phyloP scores from a whole-genome alignment of 2,888 invertebrate genomes.

The Brachypterus glaber region DNA sequence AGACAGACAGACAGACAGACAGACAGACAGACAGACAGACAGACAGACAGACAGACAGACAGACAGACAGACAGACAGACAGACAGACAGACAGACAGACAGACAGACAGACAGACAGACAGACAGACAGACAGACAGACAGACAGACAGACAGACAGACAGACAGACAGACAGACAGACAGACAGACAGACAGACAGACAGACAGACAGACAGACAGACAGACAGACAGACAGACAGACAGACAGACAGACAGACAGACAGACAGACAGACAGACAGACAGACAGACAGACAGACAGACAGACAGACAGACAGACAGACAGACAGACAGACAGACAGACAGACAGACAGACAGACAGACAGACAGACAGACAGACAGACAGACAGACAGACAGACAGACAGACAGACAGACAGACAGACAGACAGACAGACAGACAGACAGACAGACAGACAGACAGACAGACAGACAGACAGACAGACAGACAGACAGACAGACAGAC shows the following conservation, averaged over 20 bases:
- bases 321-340: conserved; percentile 1
- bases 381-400: conserved; percentile 1
- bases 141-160: too few species aligned
- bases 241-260: conserved; percentile 1
- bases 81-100: too few species aligned
- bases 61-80: too few species aligned
- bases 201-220: too few species aligned
- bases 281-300: conserved; percentile 1
- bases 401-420: conserved; percentile 1
- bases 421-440: conserved; percentile 1
- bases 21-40: too few species aligned
- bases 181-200: too few species aligned
- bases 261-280: conserved; percentile 1
- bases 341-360: conserved; percentile 1
- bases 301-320: conserved; percentile 1
- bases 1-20: too few species aligned
- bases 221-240: too few species aligned
- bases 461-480: conserved; percentile 1
- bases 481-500: conserved; percentile 1
- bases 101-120: too few species aligned
- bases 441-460: conserved; percentile 1
- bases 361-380: conserved; percentile 1
- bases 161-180: too few species aligned
- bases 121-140: too few species aligned
- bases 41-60: too few species aligned